Base-by-base conservation (phyloP, 1,140 invertebrate genomes). In the Amyelois transitella region DNA sequence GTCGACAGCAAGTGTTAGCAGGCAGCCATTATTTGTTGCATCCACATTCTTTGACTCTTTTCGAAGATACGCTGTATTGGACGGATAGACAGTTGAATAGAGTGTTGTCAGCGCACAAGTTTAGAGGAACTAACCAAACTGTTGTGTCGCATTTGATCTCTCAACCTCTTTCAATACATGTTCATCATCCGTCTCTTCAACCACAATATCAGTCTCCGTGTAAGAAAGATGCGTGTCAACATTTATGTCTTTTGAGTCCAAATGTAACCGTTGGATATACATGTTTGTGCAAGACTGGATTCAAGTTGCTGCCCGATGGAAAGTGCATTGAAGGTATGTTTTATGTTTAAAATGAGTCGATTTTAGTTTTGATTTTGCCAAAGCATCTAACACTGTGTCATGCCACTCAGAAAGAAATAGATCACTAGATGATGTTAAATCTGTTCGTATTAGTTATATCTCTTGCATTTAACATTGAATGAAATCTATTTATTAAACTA, bases 11-110 rank as follows among this genome's bases (percentile, higher is more conserved):
- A 88, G 95, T 97, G 0, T 79, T 98, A 19, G 93, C 95, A 6
- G 93, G 93, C 14, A 96, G 94, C 56, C 95, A 98, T 79, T 99
- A 99, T 72, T 86, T 99, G 0, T 85, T 98, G 0, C 98, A 99
- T 90, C 98, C 98, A 0, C 98, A 99, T 89, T 98, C 97, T 0
- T 84, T 99, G 6, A 96, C 97, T 0, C 88, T 99, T 0, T 97
- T 96, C 68, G 95, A 96, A 82, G 98, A 99, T 67, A 95, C 94
- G 0, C 89, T 99, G 51, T 99, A 98, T 77, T 99, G 98, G 97
- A 99, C 97, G 0, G 98, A 99, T 81, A 90, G 97, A 4, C 96
- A 98, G 66, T 86, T 98, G 1, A 98, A 98, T 68, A 88, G 96
- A 19, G 95, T 96, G 3, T 72, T 97, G 0, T 96, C 95, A 0